phyloP scores from a whole-genome alignment of 2,113 vertebrate species.

The Periophthalmodon schlosseri region DNA sequence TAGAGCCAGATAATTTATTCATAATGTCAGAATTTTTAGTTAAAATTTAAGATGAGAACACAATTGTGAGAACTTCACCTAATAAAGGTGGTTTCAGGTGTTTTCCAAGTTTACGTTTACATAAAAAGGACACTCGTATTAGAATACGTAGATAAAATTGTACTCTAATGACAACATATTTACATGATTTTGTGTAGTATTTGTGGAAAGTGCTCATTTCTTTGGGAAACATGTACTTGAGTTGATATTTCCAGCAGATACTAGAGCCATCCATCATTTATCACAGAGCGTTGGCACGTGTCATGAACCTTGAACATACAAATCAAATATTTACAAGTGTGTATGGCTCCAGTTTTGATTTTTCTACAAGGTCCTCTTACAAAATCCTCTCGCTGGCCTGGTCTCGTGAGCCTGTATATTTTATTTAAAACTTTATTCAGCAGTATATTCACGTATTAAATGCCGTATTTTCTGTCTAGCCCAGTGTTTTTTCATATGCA shows the following conservation, averaged over 20 bases:
- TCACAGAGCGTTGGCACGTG: slow-evolving; percentile 13
- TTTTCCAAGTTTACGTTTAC: too few relatives aligned
- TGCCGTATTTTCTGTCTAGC: not conserved
- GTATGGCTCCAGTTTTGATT: slow-evolving; percentile 24
- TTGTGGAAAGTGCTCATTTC: slow-evolving; percentile 21
- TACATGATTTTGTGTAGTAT: slow-evolving; percentile 11
- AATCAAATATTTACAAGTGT: slow-evolving; percentile 45
- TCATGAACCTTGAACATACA: slow-evolving; percentile 37
- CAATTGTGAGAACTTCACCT: too few relatives aligned
- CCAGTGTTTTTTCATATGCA: not conserved
- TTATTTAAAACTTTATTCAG: slow-evolving; percentile 16
- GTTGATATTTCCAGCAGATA: slow-evolving; percentile 10
- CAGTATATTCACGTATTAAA: slow-evolving; percentile 2
- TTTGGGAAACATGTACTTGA: slow-evolving; percentile 10
- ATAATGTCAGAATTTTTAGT: too few relatives aligned
- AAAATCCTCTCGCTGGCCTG: slow-evolving; percentile 16
- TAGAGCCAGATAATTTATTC: too few relatives aligned
- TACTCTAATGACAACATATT: not conserved
- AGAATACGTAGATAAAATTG: not conserved
- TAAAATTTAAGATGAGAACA: too few relatives aligned
- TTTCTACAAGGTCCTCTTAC: slow-evolving; percentile 4
- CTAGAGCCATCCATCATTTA: slow-evolving; percentile 34
- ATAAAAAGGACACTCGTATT: too few relatives aligned
- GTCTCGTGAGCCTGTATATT: not conserved
- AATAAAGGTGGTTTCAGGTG: too few relatives aligned